Evolutionary conservation across 2,888 invertebrate species (phyloP).

Genomic region (Eupeodes luniger): DNA sequence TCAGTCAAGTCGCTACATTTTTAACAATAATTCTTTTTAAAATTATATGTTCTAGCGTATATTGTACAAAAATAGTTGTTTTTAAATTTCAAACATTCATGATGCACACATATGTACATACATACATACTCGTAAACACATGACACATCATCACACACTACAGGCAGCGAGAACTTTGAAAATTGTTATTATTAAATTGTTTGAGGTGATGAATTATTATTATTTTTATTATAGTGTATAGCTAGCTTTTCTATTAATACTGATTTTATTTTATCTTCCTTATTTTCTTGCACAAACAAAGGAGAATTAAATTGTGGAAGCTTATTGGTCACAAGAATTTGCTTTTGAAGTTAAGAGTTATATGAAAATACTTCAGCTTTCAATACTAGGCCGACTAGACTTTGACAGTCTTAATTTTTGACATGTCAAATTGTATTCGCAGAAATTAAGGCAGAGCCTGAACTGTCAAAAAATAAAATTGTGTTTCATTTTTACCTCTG

Average conservation of each 20-base stretch:
- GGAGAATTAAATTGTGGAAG: constrained; percentile 3
- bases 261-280: neutral
- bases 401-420: too few relatives aligned
- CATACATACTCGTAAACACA: neutral
- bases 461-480: too few relatives aligned
- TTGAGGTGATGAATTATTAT: constrained; percentile 68
- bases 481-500: too few relatives aligned
- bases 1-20: constrained; percentile 31
- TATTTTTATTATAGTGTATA: constrained; percentile 16
- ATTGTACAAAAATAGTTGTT: neutral
- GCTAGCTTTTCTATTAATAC: constrained; percentile 37
- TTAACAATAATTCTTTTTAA: constrained; percentile 30
- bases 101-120: too few relatives aligned
- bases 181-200: constrained; percentile 63
- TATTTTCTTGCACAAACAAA: constrained; percentile 51
- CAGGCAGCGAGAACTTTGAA: constrained; percentile 2
- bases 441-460: too few relatives aligned
- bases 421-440: too few relatives aligned
- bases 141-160: neutral
- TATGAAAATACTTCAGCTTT: too few relatives aligned
- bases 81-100: too few relatives aligned
- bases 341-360: neutral
- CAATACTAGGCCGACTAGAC: too few relatives aligned
- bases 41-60: constrained; percentile 30
- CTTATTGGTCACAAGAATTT: neutral